These are phyloP conservation scores for Colletes latitarsis DNA, from an alignment of 1,140 invertebrate species.

Conservation along the genomic window DNA sequence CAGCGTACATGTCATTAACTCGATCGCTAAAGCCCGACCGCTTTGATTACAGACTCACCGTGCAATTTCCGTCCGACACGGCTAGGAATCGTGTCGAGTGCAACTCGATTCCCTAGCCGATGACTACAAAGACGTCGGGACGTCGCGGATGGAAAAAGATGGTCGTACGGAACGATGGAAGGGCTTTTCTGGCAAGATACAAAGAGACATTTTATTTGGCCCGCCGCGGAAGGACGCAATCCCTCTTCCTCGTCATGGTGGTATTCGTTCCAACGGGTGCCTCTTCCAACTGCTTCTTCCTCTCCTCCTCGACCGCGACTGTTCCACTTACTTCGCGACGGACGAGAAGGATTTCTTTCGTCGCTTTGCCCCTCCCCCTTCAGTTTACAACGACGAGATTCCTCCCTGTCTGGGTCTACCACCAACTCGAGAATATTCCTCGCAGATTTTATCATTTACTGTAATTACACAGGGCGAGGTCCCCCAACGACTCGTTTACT, in stretches of 20 bases:
- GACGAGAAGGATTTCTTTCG: slow-evolving; percentile 17
- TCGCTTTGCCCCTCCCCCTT: slow-evolving; percentile 1
- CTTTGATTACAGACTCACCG: slow-evolving; percentile 21
- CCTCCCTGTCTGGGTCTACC: background rate
- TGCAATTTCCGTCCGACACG: slow-evolving; percentile 1
- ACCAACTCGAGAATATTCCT: background rate
- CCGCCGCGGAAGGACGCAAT: slow-evolving; percentile 23
- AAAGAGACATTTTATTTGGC: slow-evolving; percentile 44
- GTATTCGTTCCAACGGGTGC: slow-evolving; percentile 3
- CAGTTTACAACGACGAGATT: slow-evolving; percentile 1
- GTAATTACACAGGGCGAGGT: slow-evolving; percentile 29
- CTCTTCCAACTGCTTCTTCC: background rate
- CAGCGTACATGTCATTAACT: too few relatives aligned
- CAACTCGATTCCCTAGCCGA: background rate
- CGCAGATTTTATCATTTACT: slow-evolving; percentile 27
- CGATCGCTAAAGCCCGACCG: background rate
- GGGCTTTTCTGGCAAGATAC: slow-evolving; percentile 28
- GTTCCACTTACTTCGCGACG: slow-evolving; percentile 33
- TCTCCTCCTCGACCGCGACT: background rate
- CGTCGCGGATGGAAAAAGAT: background rate
- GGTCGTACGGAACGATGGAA: background rate
- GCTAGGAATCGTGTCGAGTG: slow-evolving; percentile 19
- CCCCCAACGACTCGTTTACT: too few relatives aligned
- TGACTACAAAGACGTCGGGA: background rate
- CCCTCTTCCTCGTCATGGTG: slow-evolving; percentile 17